These are phyloP conservation scores for Tricholaema leucomelas DNA, from an alignment of 2,113 vertebrate genomes.

Conservation along the genomic window DNA sequence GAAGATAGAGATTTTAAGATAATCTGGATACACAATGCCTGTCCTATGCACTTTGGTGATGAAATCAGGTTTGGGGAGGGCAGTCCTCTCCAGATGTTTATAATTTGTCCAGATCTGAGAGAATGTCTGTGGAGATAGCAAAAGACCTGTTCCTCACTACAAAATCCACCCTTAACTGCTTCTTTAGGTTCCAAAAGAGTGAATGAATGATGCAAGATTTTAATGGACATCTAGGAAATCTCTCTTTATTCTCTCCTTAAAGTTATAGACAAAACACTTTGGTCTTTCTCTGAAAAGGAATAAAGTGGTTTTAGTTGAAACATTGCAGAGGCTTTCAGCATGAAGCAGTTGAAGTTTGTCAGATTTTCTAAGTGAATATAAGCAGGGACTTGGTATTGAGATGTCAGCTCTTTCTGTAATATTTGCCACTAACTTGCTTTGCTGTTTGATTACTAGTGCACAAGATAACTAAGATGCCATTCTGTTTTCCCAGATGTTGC, in stretches of 20 bases:
- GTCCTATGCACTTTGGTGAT: not conserved
- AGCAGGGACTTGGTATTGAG: constrained; percentile 4
- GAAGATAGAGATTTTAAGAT: not conserved
- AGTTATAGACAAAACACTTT: not conserved
- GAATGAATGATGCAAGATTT: not conserved
- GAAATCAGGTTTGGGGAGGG: not conserved
- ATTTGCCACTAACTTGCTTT: not conserved
- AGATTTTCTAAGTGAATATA: not conserved
- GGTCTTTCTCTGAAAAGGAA: not conserved
- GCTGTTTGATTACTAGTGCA: not conserved
- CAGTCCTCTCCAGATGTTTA: not conserved
- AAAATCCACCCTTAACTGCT: not conserved
- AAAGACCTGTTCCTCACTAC: not conserved
- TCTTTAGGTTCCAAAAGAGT: not conserved
- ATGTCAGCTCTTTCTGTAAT: not conserved
- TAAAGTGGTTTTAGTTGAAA: not conserved
- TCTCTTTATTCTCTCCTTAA: not conserved
- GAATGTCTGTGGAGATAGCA: not conserved
- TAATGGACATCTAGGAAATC: not conserved
- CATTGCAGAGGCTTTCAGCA: not conserved
- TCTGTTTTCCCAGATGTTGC: constrained; percentile 9
- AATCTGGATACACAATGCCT: not conserved
- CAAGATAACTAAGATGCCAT: not conserved
- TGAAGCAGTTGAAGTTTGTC: not conserved
- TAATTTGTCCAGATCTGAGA: not conserved